Evolutionary conservation across 2,797 vertebrate genomes (phyloP), one percentile per base, ranked within the genome.

Genomic region (Arrhamphus sclerolepis): DNA sequence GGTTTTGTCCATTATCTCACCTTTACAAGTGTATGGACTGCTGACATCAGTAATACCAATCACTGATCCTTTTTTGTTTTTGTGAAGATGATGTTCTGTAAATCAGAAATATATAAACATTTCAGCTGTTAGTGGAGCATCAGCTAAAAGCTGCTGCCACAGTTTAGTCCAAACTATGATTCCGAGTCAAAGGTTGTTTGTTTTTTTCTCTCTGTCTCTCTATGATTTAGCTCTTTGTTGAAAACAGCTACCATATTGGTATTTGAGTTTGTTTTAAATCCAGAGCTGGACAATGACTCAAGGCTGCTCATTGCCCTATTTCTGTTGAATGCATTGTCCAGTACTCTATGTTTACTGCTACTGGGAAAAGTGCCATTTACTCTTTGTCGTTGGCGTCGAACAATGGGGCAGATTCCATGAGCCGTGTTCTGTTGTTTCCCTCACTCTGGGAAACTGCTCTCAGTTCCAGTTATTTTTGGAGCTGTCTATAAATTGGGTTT

Each of bases 381-480:
- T 75, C 75, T 90, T 81, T 82, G 73, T 50, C 62, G 46, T 65
- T 82, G 80, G 78, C 70, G 76, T 62, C 17, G 66, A 89, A 92
- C 91, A 92, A 89, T 90, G 60, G 84, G 62, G 77, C 85, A 88
- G 84, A 90, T 89, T 91, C 88, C 87, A 85, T 81, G 81, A 79
- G 75, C 84, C 73, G 40, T 80, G 75, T 77, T 82, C 81, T 56
- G 85, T 87, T 91, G 87, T 90, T 90, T 85, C 83, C 75, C 65
- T 82, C 56, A 13, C 83, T 81, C 78, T 75, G 82, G 80, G 76
- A 87, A 88, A 82, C 57, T n/a, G 60, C 67, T 54, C 64, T 66
- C 42, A 51, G 66, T 77, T 72, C 38, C 21, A 48, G 80, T 77
- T 91, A 89, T 89, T 89, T 86, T 86, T 66, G 81, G 78, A 75